Base-by-base conservation (phyloP, 2,797 vertebrate genomes). In the Glyptemys insculpta region DNA sequence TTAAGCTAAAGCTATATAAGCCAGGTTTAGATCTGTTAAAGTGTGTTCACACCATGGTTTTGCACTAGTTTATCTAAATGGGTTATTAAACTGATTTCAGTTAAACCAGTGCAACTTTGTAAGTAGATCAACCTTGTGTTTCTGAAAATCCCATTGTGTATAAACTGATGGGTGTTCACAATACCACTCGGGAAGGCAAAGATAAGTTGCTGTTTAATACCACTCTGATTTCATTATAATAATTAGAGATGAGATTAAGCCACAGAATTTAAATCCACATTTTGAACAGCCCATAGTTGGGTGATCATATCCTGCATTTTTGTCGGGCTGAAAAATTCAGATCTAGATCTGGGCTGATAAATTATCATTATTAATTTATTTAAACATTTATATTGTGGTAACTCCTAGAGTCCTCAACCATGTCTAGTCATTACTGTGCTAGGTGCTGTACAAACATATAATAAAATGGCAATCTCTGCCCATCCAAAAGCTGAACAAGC, bases 31-130 rank as follows among this genome's bases (percentile, higher is more conserved):
- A 79, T 79, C 49, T 91, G 72, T 74, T 62, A 29, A 29, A 34
- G 29, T 2, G 18, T 81, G 56, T 19, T 97, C 91, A 90, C n/a
- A 14, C 29, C 86, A 31, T 50, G 31, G 76, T 81, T 94, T 95
- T 94, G 74, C 87, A 76, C 21, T 74, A 84, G 84, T 87, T 44
- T 90, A 16, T 12, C 44, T 82, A 56, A 56, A 56, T 56, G 10
- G 25, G 79, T 79, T 92, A 93, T 34, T 91, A 56, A n/a, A 44
- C 27, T 88, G 18, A 1, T 90, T 91, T 96, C 79, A 90, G 91
- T 95, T 94, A 86, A 92, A 92, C 37, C 29, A 68, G 12, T 68
- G 72, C 44, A 68, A 56, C 89, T 81, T 81, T 89, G 81, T 6
- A 25, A 34, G 52, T 44, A 37, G 81, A 15, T 54, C 0, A 0